phyloP scores from a whole-genome alignment of 2,888 invertebrate genomes.

The Napeogenes inachia region DNA sequence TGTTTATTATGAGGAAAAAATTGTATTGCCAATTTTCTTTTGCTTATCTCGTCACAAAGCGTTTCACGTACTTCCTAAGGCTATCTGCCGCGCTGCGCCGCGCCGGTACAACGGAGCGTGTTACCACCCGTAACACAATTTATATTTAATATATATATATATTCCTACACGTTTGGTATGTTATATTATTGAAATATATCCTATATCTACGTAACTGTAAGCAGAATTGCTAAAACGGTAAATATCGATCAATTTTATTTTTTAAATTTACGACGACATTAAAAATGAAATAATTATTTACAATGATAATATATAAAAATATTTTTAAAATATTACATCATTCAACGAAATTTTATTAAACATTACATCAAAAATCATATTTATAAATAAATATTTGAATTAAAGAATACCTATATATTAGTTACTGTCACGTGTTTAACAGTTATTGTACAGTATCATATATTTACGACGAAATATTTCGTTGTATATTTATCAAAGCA shows the following conservation, averaged over 20 bases:
- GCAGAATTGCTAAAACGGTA: too few species aligned
- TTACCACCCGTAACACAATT: slow-evolving; percentile 28
- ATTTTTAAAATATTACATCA: too few species aligned
- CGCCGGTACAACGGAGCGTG: slow-evolving; percentile 32
- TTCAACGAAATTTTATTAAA: too few species aligned
- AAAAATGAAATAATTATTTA: too few species aligned
- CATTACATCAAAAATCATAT: too few species aligned
- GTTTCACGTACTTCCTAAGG: slow-evolving; percentile 41
- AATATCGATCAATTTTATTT: too few species aligned
- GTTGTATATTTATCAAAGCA: slow-evolving; percentile 31
- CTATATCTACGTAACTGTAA: too few species aligned
- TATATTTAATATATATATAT: slow-evolving; percentile 8
- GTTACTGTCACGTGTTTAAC: slow-evolving; percentile 9
- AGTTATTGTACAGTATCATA: slow-evolving; percentile 1
- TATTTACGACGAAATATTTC: slow-evolving; percentile 9
- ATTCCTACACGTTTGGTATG: slow-evolving; percentile 12
- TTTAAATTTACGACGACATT: too few species aligned
- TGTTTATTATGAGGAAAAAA: too few species aligned
- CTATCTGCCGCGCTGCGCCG: slow-evolving; percentile 33
- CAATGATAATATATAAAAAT: too few species aligned
- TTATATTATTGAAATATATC: too few species aligned
- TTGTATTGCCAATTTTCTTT: not conserved
- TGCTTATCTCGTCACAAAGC: slow-evolving; percentile 18
- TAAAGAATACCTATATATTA: not conserved
- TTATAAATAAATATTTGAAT: too few species aligned